These are phyloP conservation scores for Loris lydekkerianus DNA, from an alignment of 2,797 vertebrate species.

Conservation along the genomic window DNA sequence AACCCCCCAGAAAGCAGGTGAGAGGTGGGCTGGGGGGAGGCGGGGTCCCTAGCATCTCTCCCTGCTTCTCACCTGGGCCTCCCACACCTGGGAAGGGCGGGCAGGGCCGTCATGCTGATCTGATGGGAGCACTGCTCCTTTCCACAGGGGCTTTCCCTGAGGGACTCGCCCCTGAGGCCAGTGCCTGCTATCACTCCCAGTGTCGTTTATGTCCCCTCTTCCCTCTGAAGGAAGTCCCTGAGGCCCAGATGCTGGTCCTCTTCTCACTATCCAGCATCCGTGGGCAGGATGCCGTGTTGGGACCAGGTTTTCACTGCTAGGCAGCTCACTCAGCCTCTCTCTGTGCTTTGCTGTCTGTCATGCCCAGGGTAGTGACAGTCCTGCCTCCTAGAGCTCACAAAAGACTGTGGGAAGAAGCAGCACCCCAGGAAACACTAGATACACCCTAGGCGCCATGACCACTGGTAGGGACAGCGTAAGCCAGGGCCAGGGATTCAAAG, in stretches of 20 bases:
- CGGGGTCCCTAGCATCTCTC: background rate
- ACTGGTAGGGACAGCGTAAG: background rate
- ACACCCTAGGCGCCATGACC: rapidly evolving
- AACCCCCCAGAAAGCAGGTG: background rate
- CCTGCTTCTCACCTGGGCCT: background rate
- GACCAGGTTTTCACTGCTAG: background rate
- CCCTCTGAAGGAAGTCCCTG: background rate
- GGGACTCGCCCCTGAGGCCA: background rate
- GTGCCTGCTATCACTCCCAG: background rate
- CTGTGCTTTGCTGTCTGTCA: background rate
- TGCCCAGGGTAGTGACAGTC: background rate
- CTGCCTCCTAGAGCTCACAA: background rate
- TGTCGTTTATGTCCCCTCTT: background rate
- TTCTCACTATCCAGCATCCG: background rate
- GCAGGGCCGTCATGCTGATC: background rate
- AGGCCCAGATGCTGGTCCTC: background rate
- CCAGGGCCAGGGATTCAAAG: background rate
- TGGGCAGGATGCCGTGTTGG: too few species aligned
- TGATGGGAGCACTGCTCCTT: background rate
- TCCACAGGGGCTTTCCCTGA: background rate
- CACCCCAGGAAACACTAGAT: too few species aligned
- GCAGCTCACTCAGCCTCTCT: background rate
- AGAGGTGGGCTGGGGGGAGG: background rate
- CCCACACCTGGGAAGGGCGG: background rate
- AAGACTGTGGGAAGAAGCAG: rapidly evolving